These are phyloP conservation scores for Phylloscopus collybita DNA, from an alignment of 2,797 vertebrate species.

Conservation along the genomic window DNA sequence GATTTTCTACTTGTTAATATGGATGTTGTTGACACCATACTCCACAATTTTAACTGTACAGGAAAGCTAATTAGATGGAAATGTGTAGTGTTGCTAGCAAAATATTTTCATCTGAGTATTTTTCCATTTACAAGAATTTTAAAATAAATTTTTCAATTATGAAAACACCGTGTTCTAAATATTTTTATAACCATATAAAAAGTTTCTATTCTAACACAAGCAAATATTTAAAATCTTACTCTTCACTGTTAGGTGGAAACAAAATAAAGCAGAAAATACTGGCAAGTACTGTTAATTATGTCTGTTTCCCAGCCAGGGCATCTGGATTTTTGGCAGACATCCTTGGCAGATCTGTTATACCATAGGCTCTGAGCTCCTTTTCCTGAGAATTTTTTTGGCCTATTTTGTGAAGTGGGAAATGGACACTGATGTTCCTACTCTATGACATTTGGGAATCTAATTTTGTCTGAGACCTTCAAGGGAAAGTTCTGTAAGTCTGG, in stretches of 20 bases:
- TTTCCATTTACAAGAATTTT: neutral
- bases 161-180: neutral
- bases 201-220: neutral
- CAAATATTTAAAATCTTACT: conserved; percentile 24
- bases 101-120: neutral
- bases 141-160: neutral
- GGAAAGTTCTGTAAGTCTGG: neutral
- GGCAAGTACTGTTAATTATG: conserved; percentile 13
- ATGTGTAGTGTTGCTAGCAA: neutral
- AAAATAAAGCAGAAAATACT: conserved; percentile 22
- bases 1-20: neutral
- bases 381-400: conserved; percentile 10
- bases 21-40: neutral
- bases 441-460: neutral
- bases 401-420: neutral
- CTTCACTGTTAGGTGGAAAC: neutral
- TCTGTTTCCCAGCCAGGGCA: conserved; percentile 34
- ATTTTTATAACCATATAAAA: neutral
- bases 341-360: neutral
- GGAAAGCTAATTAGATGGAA: neutral
- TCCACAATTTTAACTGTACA: neutral
- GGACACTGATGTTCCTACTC: neutral
- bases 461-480: neutral
- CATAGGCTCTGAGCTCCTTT: neutral
- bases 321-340: conserved; percentile 50